A percentile compares a stretch with the other conserved stretches of the same genome.
These are phyloP conservation scores for Erannis defoliaria DNA, from an alignment of 2,888 invertebrate genomes.

Conservation along the genomic window DNA sequence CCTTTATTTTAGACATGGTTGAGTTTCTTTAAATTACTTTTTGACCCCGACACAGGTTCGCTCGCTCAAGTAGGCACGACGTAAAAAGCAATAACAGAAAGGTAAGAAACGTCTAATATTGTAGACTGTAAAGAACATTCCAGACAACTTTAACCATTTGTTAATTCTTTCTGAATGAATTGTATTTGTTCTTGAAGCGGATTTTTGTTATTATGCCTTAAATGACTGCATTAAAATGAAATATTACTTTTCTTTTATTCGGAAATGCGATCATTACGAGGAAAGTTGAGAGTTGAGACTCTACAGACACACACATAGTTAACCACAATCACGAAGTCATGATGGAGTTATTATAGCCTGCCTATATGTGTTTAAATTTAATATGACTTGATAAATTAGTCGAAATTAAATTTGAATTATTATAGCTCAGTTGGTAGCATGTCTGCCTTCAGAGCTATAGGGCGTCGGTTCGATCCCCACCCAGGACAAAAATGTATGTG, in stretches of 20 bases:
- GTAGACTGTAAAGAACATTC: conserved; percentile 20
- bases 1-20: conserved; percentile 3
- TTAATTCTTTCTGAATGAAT: conserved; percentile 30
- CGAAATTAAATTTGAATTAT: too few species aligned
- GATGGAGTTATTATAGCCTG: too few species aligned
- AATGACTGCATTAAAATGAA: conserved; percentile 7
- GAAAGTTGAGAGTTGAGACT: too few species aligned
- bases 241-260: conserved; percentile 9
- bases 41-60: conserved; percentile 12
- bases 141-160: conserved; percentile 29
- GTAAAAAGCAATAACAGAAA: conserved; percentile 24
- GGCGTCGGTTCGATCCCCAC: too few species aligned
- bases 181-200: conserved; percentile 26
- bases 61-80: neutral
- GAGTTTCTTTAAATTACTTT: conserved; percentile 24
- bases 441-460: too few species aligned
- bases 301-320: too few species aligned
- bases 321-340: too few species aligned
- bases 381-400: too few species aligned
- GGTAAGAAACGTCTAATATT: conserved; percentile 19
- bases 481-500: too few species aligned
- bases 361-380: too few species aligned
- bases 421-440: too few species aligned
- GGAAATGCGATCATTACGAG: neutral
- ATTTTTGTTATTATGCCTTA: conserved; percentile 19